Evolutionary conservation across 2,797 vertebrate species (phyloP).

Genomic region (Hephaestus fuliginosus): DNA sequence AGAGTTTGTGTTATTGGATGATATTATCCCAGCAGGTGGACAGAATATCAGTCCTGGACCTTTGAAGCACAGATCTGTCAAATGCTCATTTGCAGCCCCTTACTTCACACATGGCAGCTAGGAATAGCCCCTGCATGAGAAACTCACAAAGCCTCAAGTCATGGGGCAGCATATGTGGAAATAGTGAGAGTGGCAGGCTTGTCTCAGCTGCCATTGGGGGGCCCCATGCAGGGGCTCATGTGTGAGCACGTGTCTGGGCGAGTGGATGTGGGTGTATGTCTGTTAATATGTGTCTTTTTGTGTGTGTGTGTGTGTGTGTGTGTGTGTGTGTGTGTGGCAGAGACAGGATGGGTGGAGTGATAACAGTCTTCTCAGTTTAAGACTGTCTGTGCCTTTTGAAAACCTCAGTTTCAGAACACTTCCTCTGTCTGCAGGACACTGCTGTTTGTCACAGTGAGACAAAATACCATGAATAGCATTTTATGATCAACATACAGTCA

Average conservation of each 20-base stretch:
- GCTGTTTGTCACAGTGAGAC: slow-evolving; percentile 38
- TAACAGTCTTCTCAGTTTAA: slow-evolving; percentile 66
- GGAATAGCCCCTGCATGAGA: slow-evolving; percentile 58
- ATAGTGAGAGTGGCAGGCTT: slow-evolving; percentile 46
- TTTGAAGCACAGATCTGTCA: slow-evolving; percentile 30
- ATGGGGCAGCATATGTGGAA: slow-evolving; percentile 56
- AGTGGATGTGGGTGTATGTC: slow-evolving; percentile 41
- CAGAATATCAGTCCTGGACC: not conserved
- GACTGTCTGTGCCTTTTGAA: slow-evolving; percentile 69
- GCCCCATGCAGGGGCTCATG: slow-evolving; percentile 39
- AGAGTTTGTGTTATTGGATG: too few species aligned
- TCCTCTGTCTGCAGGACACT: slow-evolving; percentile 71
- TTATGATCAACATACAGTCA: not conserved
- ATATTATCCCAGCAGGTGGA: not conserved
- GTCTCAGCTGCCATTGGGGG: slow-evolving; percentile 62
- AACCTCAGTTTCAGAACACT: slow-evolving; percentile 62
- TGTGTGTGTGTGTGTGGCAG: slow-evolving; percentile 46
- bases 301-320: slow-evolving; percentile 42
- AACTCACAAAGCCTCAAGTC: slow-evolving; percentile 64
- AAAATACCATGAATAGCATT: not conserved
- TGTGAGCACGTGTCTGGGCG: slow-evolving; percentile 48
- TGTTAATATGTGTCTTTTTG: slow-evolving; percentile 37
- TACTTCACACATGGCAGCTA: slow-evolving; percentile 46
- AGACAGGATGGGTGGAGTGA: slow-evolving; percentile 78
- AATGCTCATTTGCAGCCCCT: slow-evolving; percentile 16